Conservation (phyloP, 2,888 invertebrate species). For the Sicus ferrugineus region DNA sequence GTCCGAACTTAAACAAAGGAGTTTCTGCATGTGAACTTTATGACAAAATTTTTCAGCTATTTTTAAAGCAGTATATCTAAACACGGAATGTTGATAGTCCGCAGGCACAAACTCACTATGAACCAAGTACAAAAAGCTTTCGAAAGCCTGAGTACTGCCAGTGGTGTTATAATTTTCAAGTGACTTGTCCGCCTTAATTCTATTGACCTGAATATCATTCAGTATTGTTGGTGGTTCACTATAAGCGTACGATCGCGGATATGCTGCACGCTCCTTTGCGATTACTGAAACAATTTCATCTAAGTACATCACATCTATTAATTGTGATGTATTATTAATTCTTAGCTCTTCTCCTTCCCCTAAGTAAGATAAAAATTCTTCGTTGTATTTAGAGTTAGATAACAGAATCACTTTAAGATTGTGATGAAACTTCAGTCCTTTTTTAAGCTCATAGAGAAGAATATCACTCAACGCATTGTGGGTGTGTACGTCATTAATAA, state of each 20-base stretch:
- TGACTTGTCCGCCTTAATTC: constrained; percentile 59
- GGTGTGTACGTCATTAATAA: constrained; percentile 93
- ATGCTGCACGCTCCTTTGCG: constrained; percentile 12
- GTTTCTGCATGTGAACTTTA: constrained; percentile 71
- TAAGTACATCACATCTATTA: constrained; percentile 37
- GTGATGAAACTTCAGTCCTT: constrained; percentile 73
- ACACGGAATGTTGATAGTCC: constrained; percentile 73
- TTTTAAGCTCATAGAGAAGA: constrained; percentile 80
- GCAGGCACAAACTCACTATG: constrained; percentile 78
- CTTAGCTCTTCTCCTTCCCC: constrained; percentile 44
- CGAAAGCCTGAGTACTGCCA: constrained; percentile 72
- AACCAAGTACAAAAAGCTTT: constrained; percentile 78
- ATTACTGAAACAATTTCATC: constrained; percentile 42
- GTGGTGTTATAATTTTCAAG: constrained; percentile 47
- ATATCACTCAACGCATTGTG: constrained; percentile 91
- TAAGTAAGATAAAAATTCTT: constrained; percentile 45
- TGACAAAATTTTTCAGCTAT: constrained; percentile 78
- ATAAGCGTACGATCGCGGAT: constrained; percentile 26
- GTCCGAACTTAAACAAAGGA: constrained; percentile 73
- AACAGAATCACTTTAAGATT: constrained; percentile 84
- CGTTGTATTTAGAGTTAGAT: constrained; percentile 71
- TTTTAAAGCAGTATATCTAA: constrained; percentile 77
- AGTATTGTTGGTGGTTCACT: constrained; percentile 17
- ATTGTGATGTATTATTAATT: constrained; percentile 20
- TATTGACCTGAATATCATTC: neutral